Base-by-base conservation (phyloP, 2,113 vertebrate genomes). In the Glareola pratincola region DNA sequence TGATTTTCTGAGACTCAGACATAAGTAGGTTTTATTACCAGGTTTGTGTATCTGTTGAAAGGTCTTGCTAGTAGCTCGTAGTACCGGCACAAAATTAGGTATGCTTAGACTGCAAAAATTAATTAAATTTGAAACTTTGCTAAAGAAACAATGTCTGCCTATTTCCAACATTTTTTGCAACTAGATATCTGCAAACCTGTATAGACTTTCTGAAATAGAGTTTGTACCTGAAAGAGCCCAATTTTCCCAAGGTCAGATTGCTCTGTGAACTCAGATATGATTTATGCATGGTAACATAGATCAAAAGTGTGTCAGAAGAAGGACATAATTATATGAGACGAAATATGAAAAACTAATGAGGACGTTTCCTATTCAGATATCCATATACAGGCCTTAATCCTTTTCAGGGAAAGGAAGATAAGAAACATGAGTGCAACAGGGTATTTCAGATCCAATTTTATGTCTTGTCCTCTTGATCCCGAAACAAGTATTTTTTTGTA, bases 191-290 rank as follows among this genome's bases (percentile, higher is more conserved):
- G 34, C 21, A 83, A 91, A 73, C 19, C 30, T 21, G 5, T 67
- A 74, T 47, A 84, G 86, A 63, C 50, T 84, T 80, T 63, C 76
- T 71, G 86, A 92, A 94, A 92, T 74, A 67, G 82, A 66, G 47
- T 81, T 87, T 92, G 37, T 72, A 71, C 18, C 84, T 89, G 64
- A 89, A 91, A 88, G 21, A 85, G 21, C 19, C 64, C 43, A 90
- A 60, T 94, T 92, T 96, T 96, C 80, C 51, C 86, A 96, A 96
- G 93, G 93, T 96, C 83, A 81, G 51, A 91, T 87, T 95, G 73
- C 60, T 89, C 37, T 92, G 51, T 3, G 26, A 95, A 95, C 79
- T 95, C 86, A 67, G 84, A 89, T 81, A 96, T 75, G 88, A 91
- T 92, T 95, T 96, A 95, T 91, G 92, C 80, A 90, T 81, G 48